Conservation (phyloP, 1,140 invertebrate species). For the Drosophila nasuta region DNA sequence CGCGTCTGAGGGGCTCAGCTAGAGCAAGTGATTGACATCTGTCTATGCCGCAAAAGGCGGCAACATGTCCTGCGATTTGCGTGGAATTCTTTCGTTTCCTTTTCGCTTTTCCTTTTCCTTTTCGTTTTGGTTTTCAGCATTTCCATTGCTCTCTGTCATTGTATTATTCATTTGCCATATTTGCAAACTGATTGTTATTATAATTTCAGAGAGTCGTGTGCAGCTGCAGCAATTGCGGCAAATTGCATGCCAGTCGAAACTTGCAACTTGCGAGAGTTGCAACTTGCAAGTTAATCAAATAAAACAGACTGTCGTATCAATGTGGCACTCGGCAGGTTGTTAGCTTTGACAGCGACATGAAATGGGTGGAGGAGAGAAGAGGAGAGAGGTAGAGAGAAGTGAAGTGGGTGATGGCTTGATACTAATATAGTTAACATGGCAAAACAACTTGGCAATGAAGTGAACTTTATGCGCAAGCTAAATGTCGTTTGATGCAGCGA, state of each 20-base stretch:
- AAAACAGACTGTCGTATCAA: slow-evolving; percentile 47
- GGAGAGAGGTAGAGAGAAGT: background rate
- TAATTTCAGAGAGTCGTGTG: slow-evolving; percentile 33
- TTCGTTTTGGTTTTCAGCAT: slow-evolving; percentile 14
- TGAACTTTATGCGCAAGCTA: slow-evolving; percentile 79
- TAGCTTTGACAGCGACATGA: slow-evolving; percentile 7
- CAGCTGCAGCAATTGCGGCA: slow-evolving; percentile 29
- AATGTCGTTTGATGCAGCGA: slow-evolving; percentile 75
- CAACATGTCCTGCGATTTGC: slow-evolving; percentile 68
- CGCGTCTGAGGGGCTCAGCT: slow-evolving; percentile 17
- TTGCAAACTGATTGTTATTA: slow-evolving; percentile 63
- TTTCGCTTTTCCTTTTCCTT: slow-evolving; percentile 31
- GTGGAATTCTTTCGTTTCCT: slow-evolving; percentile 21
- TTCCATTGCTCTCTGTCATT: background rate
- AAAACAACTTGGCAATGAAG: slow-evolving; percentile 71
- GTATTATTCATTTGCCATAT: slow-evolving; percentile 7
- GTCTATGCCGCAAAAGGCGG: slow-evolving; percentile 55
- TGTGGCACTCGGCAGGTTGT: slow-evolving; percentile 22
- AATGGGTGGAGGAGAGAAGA: background rate
- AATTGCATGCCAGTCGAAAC: slow-evolving; percentile 54
- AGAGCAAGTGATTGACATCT: slow-evolving; percentile 68
- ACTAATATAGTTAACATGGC: slow-evolving; percentile 80
- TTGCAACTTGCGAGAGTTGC: slow-evolving; percentile 28
- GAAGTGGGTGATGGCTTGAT: background rate
- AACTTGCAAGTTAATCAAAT: slow-evolving; percentile 48